Conservation (phyloP, 2,888 invertebrate species). For the Diarsia brunnea region DNA sequence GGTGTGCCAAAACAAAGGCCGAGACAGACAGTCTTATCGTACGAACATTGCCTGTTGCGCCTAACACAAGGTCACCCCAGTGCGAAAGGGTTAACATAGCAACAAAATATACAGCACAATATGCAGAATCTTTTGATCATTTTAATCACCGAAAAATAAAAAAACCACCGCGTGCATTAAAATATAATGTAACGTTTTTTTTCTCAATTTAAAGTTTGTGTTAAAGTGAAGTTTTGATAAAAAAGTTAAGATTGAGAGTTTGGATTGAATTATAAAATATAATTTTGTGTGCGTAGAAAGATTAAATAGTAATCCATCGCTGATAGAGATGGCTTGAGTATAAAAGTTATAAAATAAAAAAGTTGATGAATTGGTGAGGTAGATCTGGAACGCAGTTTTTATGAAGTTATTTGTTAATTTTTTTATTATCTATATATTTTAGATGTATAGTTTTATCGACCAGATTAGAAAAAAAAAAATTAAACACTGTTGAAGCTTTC, state of each 20-base stretch:
- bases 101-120: slow-evolving; percentile 13
- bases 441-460: not conserved
- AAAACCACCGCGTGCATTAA: not conserved
- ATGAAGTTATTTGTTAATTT: not conserved
- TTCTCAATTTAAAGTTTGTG: not conserved
- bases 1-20: not conserved
- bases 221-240: slow-evolving; percentile 21
- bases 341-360: not conserved
- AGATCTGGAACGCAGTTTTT: not conserved
- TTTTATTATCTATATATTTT: not conserved
- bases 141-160: slow-evolving; percentile 10
- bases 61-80: slow-evolving; percentile 17
- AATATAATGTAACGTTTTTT: slow-evolving; percentile 1
- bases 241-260: not conserved
- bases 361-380: not conserved
- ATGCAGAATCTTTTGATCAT: not conserved
- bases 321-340: not conserved
- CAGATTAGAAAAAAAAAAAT: not conserved
- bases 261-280: slow-evolving; percentile 7
- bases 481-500: not conserved
- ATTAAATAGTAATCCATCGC: slow-evolving; percentile 5
- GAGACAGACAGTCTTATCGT: not conserved
- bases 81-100: slow-evolving; percentile 2
- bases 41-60: slow-evolving; percentile 40
- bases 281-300: slow-evolving; percentile 9